Base-by-base conservation (phyloP, 1,140 invertebrate genomes). In the Theocolax elegans region DNA sequence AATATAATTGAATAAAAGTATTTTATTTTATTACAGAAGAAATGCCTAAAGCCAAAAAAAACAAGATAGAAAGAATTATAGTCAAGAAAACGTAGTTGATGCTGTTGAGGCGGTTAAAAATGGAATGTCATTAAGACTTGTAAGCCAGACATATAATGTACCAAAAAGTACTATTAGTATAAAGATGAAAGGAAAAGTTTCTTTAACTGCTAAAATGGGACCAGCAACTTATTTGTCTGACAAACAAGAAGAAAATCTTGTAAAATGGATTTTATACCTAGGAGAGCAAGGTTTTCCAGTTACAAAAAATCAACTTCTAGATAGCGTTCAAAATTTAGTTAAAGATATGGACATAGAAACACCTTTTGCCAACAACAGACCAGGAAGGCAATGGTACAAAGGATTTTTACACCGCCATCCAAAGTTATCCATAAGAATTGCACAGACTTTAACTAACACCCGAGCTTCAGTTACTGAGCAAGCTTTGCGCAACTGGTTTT, bases 301-400 rank as follows among this genome's bases (percentile, higher is more conserved):
- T 21, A 80, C 76, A 48, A 76, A 75, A 74, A 69, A 77, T 27
- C 27, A 74, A 49, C 66, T 83, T 29, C n/a, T 75, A 15, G 75
- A 78, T 64, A 80, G 74, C 72, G 79, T 81, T 17, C 71, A 80
- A 72, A 69, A 75, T 62, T 74, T 80, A n/a, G 71, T 81, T 35
- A 69, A 71, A 27, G 72, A 76, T 46, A 29, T 75, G 64, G 77
- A 81, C 23, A 75, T 53, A 56, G 19, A 59, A 29, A 79, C 69
- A 58, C 75, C 76, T 56, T 78, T 81, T 63, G 74, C 4, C 10
- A n/a, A 46, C 6, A n/a, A n/a, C 8, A 8, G 44, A 6, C 44
- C 44, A 15, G 44, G 44, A 15, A 46, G 17, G n/a, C n/a, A 70
- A 68, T 79, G 77, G 76, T 76, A 73, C 56, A 40, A 35, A 10